phyloP scores from a whole-genome alignment of 2,113 vertebrate genomes.

The Sapajus apella region DNA sequence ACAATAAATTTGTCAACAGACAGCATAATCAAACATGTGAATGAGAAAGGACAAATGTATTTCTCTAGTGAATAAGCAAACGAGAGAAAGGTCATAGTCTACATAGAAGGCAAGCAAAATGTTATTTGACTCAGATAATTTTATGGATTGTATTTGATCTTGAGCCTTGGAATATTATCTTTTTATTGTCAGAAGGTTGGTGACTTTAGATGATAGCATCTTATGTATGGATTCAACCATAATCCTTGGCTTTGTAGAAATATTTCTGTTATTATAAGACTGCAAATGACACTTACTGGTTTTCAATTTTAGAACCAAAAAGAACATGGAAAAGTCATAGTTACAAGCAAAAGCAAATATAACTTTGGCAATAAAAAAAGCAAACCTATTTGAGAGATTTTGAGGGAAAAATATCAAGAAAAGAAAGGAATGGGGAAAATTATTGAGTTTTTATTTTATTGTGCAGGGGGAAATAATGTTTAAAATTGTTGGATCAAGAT shows the following conservation, averaged over 20 bases:
- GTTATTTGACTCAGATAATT: not conserved
- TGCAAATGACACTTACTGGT: not conserved
- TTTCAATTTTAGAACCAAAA: constrained; percentile 17
- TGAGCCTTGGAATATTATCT: not conserved
- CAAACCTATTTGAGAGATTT: not conserved
- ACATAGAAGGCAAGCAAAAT: not conserved
- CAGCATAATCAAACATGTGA: not conserved
- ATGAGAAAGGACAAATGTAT: not conserved
- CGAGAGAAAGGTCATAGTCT: not conserved
- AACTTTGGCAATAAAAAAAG: not conserved
- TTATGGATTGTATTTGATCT: not conserved
- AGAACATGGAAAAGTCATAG: not conserved
- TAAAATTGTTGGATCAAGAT: not conserved
- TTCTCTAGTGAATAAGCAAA: not conserved
- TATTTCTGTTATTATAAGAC: not conserved
- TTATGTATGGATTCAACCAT: not conserved
- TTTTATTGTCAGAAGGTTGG: not conserved
- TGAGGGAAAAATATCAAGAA: not conserved
- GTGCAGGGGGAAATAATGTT: not conserved
- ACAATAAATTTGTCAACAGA: not conserved
- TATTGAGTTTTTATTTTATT: not conserved
- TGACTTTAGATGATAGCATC: not conserved
- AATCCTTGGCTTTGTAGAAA: not conserved
- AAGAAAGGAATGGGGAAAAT: not conserved
- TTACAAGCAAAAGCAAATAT: not conserved